A percentile compares a stretch with the other conserved stretches of the same genome.
Conservation (phyloP, 2,888 invertebrate species). For the Pandemis corylana region DNA sequence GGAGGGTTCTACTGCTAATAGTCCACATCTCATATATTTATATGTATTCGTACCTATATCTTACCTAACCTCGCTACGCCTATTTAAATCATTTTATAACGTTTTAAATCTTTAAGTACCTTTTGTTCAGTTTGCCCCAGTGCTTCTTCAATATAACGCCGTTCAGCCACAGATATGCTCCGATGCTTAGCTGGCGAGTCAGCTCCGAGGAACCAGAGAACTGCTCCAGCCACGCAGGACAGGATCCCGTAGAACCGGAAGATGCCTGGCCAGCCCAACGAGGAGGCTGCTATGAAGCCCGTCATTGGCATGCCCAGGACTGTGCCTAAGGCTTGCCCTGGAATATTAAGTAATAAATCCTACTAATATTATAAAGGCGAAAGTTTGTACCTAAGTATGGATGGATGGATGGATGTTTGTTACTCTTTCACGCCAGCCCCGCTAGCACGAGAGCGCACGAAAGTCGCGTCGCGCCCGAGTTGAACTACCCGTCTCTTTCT, state of each 20-base stretch:
- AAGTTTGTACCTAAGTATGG: too few species aligned
- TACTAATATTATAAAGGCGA: not conserved
- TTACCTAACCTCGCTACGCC: too few species aligned
- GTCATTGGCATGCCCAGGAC: slow-evolving; percentile 89
- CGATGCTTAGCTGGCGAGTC: slow-evolving; percentile 88
- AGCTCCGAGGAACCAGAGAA: slow-evolving; percentile 85
- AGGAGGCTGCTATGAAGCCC: slow-evolving; percentile 88
- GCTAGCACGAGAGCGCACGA: too few species aligned
- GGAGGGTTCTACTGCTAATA: too few species aligned
- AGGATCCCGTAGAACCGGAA: slow-evolving; percentile 90
- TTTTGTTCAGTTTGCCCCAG: slow-evolving; percentile 68
- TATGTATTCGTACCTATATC: too few species aligned
- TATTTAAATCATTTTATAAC: not conserved
- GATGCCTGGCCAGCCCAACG: slow-evolving; percentile 91
- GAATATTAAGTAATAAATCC: slow-evolving; percentile 40
- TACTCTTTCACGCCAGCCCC: too few species aligned
- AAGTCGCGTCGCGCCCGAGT: too few species aligned
- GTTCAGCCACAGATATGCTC: slow-evolving; percentile 87
- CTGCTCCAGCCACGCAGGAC: slow-evolving; percentile 83
- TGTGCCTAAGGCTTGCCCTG: slow-evolving; percentile 91
- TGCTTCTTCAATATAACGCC: slow-evolving; percentile 88
- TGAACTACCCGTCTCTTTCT: too few species aligned
- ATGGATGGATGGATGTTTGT: too few species aligned
- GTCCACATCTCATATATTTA: too few species aligned
- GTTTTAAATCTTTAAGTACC: not conserved